Conservation (phyloP, 92 coral and sea anemone genomes). For the Umimayanthus kanabou region DNA sequence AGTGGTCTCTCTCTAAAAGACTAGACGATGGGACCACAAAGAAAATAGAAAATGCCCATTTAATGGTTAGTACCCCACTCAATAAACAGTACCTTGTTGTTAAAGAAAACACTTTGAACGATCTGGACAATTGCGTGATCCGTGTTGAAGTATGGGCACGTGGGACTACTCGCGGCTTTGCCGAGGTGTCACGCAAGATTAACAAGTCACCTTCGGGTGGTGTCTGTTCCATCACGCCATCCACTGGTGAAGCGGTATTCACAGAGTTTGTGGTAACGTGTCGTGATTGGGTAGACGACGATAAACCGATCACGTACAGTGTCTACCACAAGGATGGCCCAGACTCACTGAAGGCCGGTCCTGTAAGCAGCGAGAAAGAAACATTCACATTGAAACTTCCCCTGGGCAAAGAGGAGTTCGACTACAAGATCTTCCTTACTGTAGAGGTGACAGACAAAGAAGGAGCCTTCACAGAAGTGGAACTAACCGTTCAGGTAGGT, state of each 20-base stretch:
- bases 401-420: constrained; percentile 31
- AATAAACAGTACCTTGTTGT: constrained; percentile 51
- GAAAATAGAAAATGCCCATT: constrained; percentile 2
- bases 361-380: constrained; percentile 15
- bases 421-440: constrained; percentile 25
- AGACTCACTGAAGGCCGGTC: constrained; percentile 31
- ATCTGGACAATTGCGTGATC: constrained; percentile 43
- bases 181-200: constrained; percentile 47
- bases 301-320: constrained; percentile 51
- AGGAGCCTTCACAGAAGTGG: constrained; percentile 42
- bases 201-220: constrained; percentile 61
- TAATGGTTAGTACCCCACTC: constrained; percentile 36
- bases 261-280: constrained; percentile 51
- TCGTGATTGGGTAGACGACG: constrained; percentile 54
- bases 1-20: constrained; percentile 5
- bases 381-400: constrained; percentile 43
- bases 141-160: constrained; percentile 50
- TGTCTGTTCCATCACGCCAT: constrained; percentile 55
- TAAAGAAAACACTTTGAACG: constrained; percentile 55
- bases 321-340: constrained; percentile 35
- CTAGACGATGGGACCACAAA: neutral
- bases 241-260: constrained; percentile 49
- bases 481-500: constrained; percentile 53
- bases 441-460: constrained; percentile 55
- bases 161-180: constrained; percentile 39